Evolutionary conservation across 2,113 vertebrate species (phyloP).

Genomic region (Neotoma lepida): DNA sequence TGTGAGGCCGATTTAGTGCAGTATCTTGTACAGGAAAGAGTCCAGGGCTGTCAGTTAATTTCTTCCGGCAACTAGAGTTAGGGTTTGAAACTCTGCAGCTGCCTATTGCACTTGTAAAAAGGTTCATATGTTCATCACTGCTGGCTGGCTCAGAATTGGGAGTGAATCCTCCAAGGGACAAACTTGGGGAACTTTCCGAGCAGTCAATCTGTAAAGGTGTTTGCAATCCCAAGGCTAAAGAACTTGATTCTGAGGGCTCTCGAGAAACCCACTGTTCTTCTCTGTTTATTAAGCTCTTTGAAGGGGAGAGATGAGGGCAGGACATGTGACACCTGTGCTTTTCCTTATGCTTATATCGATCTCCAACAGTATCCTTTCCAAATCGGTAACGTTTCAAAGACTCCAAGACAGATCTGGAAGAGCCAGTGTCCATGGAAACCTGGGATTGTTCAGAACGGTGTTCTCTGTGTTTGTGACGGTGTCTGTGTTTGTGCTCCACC

Average conservation of each 20-base stretch:
- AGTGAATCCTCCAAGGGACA: conserved; percentile 86
- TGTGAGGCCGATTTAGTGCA: conserved; percentile 84
- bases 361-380: conserved; percentile 91
- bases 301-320: conserved; percentile 86
- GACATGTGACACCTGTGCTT: conserved; percentile 89
- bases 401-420: conserved; percentile 90
- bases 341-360: conserved; percentile 89
- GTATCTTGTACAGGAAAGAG: conserved; percentile 85
- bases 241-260: conserved; percentile 82
- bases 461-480: conserved; percentile 97
- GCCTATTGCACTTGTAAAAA: conserved; percentile 93
- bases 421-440: conserved; percentile 85
- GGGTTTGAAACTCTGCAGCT: conserved; percentile 85
- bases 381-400: conserved; percentile 95
- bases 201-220: conserved; percentile 89
- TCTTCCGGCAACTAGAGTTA: conserved; percentile 82
- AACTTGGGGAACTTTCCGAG: conserved; percentile 80
- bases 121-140: conserved; percentile 91
- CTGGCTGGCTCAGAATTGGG: conserved; percentile 84
- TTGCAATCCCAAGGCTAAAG: conserved; percentile 86
- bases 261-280: conserved; percentile 88
- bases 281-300: conserved; percentile 85
- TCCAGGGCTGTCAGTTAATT: conserved; percentile 82
- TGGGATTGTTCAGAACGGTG: conserved; percentile 87
- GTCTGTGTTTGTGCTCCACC: conserved; percentile 97